Evolutionary conservation across 2,113 vertebrate species (phyloP).

Genomic region (Trogon melanurus): DNA sequence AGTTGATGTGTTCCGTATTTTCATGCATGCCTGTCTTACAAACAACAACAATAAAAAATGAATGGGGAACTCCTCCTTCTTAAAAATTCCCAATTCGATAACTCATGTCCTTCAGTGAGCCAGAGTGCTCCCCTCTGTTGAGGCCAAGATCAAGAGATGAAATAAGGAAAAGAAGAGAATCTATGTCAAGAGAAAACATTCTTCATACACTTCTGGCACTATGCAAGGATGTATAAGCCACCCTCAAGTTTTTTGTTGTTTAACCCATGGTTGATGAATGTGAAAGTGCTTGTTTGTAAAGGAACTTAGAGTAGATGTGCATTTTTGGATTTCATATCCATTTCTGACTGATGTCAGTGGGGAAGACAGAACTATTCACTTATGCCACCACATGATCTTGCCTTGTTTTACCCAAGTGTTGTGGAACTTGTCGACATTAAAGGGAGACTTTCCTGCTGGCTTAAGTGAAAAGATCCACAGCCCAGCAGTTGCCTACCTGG

Average conservation of each 20-base stretch:
- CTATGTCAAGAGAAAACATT: background rate
- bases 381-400: background rate
- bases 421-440: background rate
- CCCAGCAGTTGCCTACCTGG: background rate
- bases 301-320: background rate
- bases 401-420: background rate
- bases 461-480: background rate
- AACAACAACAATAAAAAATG: too few relatives aligned
- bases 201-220: background rate
- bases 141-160: background rate
- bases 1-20: background rate
- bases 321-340: background rate
- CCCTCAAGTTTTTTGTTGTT: background rate
- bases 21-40: background rate
- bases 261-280: background rate
- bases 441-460: background rate
- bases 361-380: accelerated
- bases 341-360: background rate
- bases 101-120: background rate
- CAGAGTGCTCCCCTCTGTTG: background rate
- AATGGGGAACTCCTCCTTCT: background rate
- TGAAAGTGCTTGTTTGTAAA: background rate
- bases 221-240: accelerated
- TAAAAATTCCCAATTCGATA: background rate
- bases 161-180: background rate